Conservation (phyloP, 1,140 invertebrate genomes). For the Pteromalus puparum region DNA sequence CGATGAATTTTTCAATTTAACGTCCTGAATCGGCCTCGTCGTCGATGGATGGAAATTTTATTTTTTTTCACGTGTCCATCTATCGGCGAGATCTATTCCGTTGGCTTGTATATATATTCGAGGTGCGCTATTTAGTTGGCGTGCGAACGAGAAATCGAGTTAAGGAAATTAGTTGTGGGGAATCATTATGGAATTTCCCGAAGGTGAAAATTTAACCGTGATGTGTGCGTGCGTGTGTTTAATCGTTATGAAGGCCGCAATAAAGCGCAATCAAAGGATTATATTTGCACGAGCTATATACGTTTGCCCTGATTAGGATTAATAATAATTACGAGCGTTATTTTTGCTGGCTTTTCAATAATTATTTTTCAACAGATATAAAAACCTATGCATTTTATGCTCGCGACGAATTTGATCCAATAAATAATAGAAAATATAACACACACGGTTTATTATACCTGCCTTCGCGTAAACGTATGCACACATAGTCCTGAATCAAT, state of each 20-base stretch:
- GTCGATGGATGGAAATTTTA: constrained; percentile 7
- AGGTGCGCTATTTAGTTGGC: neutral
- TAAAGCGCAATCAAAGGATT: too few species aligned
- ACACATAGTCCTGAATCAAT: constrained; percentile 3
- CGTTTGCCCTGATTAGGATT: too few species aligned
- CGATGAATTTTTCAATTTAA: constrained; percentile 41
- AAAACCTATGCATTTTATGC: neutral
- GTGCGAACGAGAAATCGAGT: constrained; percentile 39
- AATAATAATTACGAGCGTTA: too few species aligned
- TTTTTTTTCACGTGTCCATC: neutral
- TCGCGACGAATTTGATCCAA: neutral
- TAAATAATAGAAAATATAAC: too few species aligned
- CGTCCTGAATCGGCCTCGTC: constrained; percentile 15
- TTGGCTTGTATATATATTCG: neutral
- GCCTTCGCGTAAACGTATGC: too few species aligned
- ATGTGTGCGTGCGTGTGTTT: too few species aligned
- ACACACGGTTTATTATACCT: neutral
- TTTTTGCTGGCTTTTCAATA: too few species aligned
- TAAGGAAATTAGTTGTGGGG: constrained; percentile 36
- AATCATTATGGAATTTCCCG: constrained; percentile 54
- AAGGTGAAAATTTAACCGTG: too few species aligned
- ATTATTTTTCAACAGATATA: too few species aligned
- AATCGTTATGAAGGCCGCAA: too few species aligned
- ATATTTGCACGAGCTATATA: too few species aligned
- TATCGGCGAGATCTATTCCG: neutral